Base-by-base conservation (phyloP, 2,797 vertebrate genomes). In the Galagoides demidoff region DNA sequence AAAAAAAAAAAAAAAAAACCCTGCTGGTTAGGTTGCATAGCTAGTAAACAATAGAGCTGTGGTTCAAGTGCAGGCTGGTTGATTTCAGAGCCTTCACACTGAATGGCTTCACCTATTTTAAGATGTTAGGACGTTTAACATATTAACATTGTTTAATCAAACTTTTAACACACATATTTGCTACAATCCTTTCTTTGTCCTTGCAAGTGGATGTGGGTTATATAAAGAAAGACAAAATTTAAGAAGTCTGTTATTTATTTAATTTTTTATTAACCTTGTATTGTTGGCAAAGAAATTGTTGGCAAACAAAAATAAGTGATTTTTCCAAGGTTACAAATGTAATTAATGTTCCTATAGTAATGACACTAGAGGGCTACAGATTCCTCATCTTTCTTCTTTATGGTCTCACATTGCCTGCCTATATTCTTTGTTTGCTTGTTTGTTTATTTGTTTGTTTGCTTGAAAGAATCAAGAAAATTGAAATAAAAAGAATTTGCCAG, bases 401-500 rank as follows among this genome's bases (percentile, higher is more conserved):
- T 31, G 63, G 0, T 45, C 61, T 86, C 59, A 22, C 37, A 34
- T 82, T 94, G 9, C 43, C 76, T 94, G 19, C 8, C n/a, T 77
- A 2, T 37, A 39, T 92, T 68, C 37, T 78, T 71, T 79, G 22
- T 11, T 34, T 52, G 39, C 39, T 43, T 43, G 49, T 14, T 52
- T 49, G 45, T 23, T 57, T 55, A 23, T 89, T 55, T 57, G 39
- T 39, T 96, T 63, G 61, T 71, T 85, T 78, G 25, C 23, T 61
- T 78, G 52, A 64, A 95, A 93, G 82, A 81, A 73, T 55, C 12
- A 9, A 64, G 89, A 88, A 61, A n/a, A 25, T 97, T 83, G 92
- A 94, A 97, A 91, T 82, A 66, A 78, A 93, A 82, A 93, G n/a
- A 93, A 94, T 96, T 78, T 96, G 1, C 84, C 94, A 89, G 88